Conservation (phyloP, 2,113 vertebrate species). For the Stegastes partitus region DNA sequence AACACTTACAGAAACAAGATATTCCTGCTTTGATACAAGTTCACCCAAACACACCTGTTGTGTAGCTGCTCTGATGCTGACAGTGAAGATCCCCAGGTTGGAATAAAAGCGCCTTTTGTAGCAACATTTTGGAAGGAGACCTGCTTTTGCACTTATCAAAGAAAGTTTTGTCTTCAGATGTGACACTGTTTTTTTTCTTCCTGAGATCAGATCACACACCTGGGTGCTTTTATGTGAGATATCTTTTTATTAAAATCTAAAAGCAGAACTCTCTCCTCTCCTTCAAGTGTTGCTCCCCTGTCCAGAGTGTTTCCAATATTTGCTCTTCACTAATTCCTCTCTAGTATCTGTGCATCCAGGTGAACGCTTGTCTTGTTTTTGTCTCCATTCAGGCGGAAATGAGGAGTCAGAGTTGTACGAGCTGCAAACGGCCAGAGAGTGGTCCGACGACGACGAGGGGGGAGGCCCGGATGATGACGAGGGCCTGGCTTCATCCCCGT, state of each 20-base stretch:
- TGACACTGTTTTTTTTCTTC: background rate
- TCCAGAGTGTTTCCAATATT: background rate
- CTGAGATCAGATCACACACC: conserved; percentile 38
- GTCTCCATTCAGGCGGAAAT: conserved; percentile 85
- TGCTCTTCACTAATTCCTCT: background rate
- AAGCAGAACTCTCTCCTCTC: background rate
- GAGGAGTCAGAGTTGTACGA: conserved; percentile 92
- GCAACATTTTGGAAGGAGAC: conserved; percentile 8
- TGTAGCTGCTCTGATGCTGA: background rate
- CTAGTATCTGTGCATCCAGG: background rate
- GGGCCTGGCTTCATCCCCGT: conserved; percentile 80
- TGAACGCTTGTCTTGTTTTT: background rate
- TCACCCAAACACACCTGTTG: background rate
- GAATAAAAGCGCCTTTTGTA: background rate
- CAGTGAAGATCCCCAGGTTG: conserved; percentile 25
- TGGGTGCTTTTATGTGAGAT: conserved; percentile 34
- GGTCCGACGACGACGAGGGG: conserved; percentile 88
- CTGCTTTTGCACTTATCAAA: conserved; percentile 40
- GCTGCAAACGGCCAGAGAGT: conserved; percentile 90
- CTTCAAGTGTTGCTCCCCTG: background rate
- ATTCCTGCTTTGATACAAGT: background rate
- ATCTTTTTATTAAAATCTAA: conserved; percentile 33
- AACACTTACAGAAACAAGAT: background rate
- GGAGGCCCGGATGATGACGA: conserved; percentile 83
- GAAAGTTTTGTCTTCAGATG: conserved; percentile 46